Evolutionary conservation across 2,888 invertebrate species (phyloP).

Genomic region (Cremastobaeus sp.): DNA sequence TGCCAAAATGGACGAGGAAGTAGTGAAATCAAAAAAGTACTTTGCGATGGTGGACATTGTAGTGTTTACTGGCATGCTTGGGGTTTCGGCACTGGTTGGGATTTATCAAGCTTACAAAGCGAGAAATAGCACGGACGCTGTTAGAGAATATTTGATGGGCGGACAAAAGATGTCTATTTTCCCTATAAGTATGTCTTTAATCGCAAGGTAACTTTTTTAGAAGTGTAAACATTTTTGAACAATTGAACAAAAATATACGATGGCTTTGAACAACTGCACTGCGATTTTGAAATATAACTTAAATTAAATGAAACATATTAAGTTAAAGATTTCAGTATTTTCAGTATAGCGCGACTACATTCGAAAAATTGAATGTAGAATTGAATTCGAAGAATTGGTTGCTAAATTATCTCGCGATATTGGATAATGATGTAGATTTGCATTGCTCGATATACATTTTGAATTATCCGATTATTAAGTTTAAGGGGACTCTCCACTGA

Average conservation of each 20-base stretch:
- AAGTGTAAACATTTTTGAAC: neutral
- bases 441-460: too few relatives aligned
- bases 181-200: constrained; percentile 87
- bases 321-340: too few relatives aligned
- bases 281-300: too few relatives aligned
- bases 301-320: too few relatives aligned
- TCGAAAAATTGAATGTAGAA: too few relatives aligned
- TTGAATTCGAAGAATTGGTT: too few relatives aligned
- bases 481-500: too few relatives aligned
- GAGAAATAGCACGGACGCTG: constrained; percentile 84
- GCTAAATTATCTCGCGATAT: too few relatives aligned
- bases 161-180: constrained; percentile 88
- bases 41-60: constrained; percentile 84
- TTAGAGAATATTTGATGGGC: constrained; percentile 86
- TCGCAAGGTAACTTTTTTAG: constrained; percentile 82
- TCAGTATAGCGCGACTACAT: too few relatives aligned
- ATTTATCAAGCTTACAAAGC: constrained; percentile 86
- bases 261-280: neutral
- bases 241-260: neutral
- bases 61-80: constrained; percentile 83
- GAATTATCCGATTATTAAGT: too few relatives aligned
- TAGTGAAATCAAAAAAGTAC: constrained; percentile 50
- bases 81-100: constrained; percentile 83
- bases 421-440: too few relatives aligned
- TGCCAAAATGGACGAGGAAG: constrained; percentile 42